Conservation (phyloP, 2,797 vertebrate genomes). For the Emydoidea blandingii region DNA sequence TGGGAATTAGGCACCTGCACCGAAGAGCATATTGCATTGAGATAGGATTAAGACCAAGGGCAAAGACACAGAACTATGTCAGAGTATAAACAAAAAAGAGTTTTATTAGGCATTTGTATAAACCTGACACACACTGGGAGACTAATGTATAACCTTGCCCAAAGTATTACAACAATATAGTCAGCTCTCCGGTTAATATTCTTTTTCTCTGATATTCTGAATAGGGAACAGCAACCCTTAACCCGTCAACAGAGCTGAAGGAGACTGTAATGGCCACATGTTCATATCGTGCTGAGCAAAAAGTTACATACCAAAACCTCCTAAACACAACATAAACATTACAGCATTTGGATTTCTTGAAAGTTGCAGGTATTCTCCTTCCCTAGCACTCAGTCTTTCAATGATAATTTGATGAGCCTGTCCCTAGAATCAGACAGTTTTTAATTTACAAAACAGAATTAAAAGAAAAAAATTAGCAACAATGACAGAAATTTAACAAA, state of each 20-base stretch:
- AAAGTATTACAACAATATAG: not conserved
- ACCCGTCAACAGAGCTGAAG: not conserved
- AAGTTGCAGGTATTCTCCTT: not conserved
- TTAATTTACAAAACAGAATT: not conserved
- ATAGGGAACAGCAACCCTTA: rapidly evolving
- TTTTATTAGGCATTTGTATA: conserved; percentile 58
- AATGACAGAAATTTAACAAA: not conserved
- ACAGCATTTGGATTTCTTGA: conserved; percentile 24
- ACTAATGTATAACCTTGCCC: not conserved
- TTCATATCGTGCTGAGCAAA: not conserved
- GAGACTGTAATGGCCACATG: not conserved
- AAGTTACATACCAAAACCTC: conserved; percentile 43
- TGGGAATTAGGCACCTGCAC: not conserved
- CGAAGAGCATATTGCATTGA: not conserved
- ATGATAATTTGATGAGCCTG: not conserved
- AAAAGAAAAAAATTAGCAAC: not conserved
- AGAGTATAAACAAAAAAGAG: not conserved
- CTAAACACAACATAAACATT: conserved; percentile 42
- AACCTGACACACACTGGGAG: conserved; percentile 25
- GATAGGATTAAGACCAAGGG: not conserved
- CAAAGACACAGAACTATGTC: not conserved
- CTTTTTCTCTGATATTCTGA: not conserved
- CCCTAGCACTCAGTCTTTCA: conserved; percentile 35
- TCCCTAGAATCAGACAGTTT: conserved; percentile 16
- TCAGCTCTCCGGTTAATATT: not conserved